A percentile compares a stretch with the other conserved stretches of the same genome.
Conservation (phyloP, 2,888 invertebrate genomes). For the Eristalis pertinax region DNA sequence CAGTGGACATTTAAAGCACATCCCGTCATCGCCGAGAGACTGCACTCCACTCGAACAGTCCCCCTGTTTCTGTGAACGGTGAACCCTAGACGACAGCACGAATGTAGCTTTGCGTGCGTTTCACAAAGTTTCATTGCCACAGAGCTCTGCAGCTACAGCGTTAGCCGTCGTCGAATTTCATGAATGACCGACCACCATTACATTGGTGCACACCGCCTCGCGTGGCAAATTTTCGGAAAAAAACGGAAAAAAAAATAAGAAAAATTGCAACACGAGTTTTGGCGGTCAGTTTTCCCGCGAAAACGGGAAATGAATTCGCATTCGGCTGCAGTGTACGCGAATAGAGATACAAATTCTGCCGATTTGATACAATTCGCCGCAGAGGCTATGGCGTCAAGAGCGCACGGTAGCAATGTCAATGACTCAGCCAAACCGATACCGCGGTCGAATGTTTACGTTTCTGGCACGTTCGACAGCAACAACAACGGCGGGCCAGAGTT, state of each 20-base stretch:
- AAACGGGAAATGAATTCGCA: constrained; percentile 64
- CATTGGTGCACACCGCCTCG: too few species aligned
- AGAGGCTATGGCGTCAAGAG: constrained; percentile 8
- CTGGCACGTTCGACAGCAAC: constrained; percentile 45
- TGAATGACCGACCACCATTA: constrained; percentile 29
- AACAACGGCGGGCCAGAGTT: background rate
- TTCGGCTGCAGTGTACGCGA: constrained; percentile 29
- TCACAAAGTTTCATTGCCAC: constrained; percentile 30
- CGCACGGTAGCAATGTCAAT: constrained; percentile 59
- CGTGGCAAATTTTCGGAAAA: constrained; percentile 17
- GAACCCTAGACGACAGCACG: background rate
- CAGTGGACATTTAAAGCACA: background rate
- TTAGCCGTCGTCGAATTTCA: constrained; percentile 29
- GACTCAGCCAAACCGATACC: constrained; percentile 35
- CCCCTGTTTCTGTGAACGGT: too few species aligned
- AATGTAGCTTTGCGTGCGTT: background rate
- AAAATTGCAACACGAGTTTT: constrained; percentile 49
- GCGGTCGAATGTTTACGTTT: constrained; percentile 40
- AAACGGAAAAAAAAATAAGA: background rate
- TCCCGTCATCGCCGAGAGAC: background rate
- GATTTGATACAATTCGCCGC: constrained; percentile 29
- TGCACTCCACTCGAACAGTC: too few species aligned
- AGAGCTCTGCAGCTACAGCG: background rate
- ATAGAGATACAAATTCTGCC: constrained; percentile 15
- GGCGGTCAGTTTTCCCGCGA: constrained; percentile 53